phyloP scores from a whole-genome alignment of 2,797 vertebrate species.

The Lutjanus campechanus region DNA sequence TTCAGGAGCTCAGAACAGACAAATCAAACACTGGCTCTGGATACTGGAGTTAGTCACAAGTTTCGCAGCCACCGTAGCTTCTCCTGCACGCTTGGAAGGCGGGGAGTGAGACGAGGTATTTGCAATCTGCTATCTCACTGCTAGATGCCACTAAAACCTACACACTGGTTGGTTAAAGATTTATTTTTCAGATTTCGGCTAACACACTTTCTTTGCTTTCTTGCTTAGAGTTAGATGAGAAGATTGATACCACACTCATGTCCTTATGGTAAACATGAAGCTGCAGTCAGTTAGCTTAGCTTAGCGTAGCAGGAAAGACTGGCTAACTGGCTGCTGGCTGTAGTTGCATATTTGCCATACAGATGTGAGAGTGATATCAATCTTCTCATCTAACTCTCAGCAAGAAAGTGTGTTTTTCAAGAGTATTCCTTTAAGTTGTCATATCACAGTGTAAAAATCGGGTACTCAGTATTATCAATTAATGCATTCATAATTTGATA shows the following conservation, averaged over 20 bases:
- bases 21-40: no score
- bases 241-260: no score
- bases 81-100: no score
- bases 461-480: not conserved
- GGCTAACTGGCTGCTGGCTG: not conserved
- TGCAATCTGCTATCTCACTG: no score
- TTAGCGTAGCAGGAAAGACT: no score
- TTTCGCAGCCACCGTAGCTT: no score
- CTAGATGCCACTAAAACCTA: no score
- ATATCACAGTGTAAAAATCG: not conserved
- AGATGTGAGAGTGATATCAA: not conserved
- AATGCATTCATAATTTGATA: not conserved
- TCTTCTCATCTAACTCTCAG: not conserved
- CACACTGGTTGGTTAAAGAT: not conserved
- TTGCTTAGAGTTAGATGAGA: not conserved
- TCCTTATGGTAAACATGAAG: not conserved
- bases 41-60: no score
- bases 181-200: not conserved
- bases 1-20: no score
- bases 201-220: not conserved
- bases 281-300: no score
- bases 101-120: no score
- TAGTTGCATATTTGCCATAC: not conserved
- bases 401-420: not conserved
- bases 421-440: not conserved